Evolutionary conservation across 30 jellyfish, hydroid and myxozoan genomes (phyloP).

Genomic region (Hydra vulgaris): DNA sequence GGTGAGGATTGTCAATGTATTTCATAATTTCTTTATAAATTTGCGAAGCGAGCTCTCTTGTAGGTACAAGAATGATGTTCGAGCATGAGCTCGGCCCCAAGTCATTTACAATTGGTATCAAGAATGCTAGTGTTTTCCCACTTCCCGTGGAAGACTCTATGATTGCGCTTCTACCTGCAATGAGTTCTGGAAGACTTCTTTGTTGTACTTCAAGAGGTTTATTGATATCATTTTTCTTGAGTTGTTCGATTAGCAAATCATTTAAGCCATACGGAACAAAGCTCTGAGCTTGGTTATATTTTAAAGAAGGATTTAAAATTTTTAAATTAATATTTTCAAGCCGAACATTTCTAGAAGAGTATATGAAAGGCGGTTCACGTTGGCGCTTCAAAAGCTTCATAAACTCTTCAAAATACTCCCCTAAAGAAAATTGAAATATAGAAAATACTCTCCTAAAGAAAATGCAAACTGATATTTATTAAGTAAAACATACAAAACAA

Average conservation of each 20-base stretch:
- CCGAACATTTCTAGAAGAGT: background rate
- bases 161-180: conserved; percentile 28
- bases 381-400: conserved; percentile 21
- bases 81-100: conserved; percentile 39
- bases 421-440: no score
- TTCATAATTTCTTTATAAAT: conserved; percentile 39
- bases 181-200: conserved; percentile 39
- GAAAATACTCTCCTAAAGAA: background rate
- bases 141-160: conserved; percentile 88
- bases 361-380: conserved; percentile 24
- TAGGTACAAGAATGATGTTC: conserved; percentile 67
- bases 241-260: background rate
- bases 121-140: conserved; percentile 78
- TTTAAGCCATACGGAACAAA: background rate
- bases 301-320: background rate
- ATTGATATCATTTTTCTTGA: conserved; percentile 24
- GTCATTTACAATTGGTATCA: conserved; percentile 65
- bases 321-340: background rate
- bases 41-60: conserved; percentile 94
- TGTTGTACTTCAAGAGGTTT: conserved; percentile 54
- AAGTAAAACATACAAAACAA: background rate
- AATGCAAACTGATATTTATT: background rate
- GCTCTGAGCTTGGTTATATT: background rate
- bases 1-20: conserved; percentile 12
- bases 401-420: conserved; percentile 13